Percentiles rank a stretch among this genome's conserved stretches.
Evolutionary conservation across 2,888 invertebrate genomes (phyloP).

Genomic region (Venusia cambrica): DNA sequence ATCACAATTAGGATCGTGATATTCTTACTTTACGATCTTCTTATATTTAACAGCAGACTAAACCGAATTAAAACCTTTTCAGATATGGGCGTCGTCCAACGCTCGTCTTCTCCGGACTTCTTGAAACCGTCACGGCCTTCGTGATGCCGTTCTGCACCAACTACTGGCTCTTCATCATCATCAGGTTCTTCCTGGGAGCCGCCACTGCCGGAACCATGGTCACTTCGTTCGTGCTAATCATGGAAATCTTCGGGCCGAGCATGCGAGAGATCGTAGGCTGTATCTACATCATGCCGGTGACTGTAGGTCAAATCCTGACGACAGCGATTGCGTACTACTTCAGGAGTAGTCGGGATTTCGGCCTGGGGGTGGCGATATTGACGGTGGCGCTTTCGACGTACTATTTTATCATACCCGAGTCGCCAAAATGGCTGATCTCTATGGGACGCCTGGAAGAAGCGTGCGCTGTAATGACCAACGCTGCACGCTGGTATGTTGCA

Average conservation of each 20-base stretch:
- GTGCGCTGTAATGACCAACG: slow-evolving; percentile 79
- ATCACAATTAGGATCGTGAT: not conserved
- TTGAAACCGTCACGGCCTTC: slow-evolving; percentile 84
- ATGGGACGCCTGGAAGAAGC: slow-evolving; percentile 83
- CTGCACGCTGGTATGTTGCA: slow-evolving; percentile 62
- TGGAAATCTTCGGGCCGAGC: slow-evolving; percentile 79
- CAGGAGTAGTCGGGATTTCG: slow-evolving; percentile 82
- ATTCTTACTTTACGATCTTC: not conserved
- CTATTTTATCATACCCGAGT: slow-evolving; percentile 86
- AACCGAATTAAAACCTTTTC: too few relatives aligned
- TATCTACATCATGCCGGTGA: slow-evolving; percentile 82
- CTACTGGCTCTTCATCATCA: slow-evolving; percentile 72
- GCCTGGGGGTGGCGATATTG: slow-evolving; percentile 81
- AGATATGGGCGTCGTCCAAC: slow-evolving; percentile 87
- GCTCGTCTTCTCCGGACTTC: slow-evolving; percentile 80
- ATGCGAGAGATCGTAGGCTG: slow-evolving; percentile 69
- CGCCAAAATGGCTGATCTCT: slow-evolving; percentile 87
- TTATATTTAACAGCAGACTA: too few relatives aligned
- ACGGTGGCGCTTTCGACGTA: slow-evolving; percentile 79
- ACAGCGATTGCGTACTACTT: slow-evolving; percentile 80
- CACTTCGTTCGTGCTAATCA: slow-evolving; percentile 82
- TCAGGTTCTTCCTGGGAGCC: slow-evolving; percentile 84
- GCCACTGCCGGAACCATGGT: slow-evolving; percentile 90
- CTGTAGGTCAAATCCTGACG: slow-evolving; percentile 81
- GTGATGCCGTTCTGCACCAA: slow-evolving; percentile 83